Evolutionary conservation across 2,113 vertebrate genomes (phyloP), one percentile per base, ranked within the genome.

Genomic region (Ictalurus punctatus): DNA sequence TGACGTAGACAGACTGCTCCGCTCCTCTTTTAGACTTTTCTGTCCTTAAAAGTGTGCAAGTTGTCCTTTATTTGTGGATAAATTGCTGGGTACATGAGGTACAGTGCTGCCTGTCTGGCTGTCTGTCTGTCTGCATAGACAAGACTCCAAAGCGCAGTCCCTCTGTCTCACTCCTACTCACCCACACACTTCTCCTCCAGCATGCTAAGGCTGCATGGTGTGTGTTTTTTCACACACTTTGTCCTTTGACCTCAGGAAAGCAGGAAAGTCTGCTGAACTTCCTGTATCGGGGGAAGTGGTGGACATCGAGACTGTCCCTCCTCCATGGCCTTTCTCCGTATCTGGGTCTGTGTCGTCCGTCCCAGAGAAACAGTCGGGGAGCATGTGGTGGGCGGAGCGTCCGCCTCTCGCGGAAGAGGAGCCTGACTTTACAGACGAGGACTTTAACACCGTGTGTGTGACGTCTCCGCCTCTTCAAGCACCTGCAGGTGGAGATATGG

Each of bases 171-270:
- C 61, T 27, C 21, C 21, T 84, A 3, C 82, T 27, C 59, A 40
- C 21, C 10, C n/a, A 65, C 56, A 83, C 19, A 25, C 27, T 84
- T 74, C 69, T 58, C n/a, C 25, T 88, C 56, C 85, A 84, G 85
- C 83, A 79, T 85, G 59, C 76, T 83, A 48, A n/a, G 40, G 48
- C 63, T 71, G 67, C 81, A 25, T 58, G 19, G 40, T 30, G 16
- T 59, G n/a, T 74, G 37, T 71, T 30, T 44, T 44, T 54, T 37
- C 67, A 73, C 16, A 59, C 6, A 52, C 63, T 56, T 44, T 91
- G n/a, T 85, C 54, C 58, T 59, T 44, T 90, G 34, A 88, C 59
- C 86, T 90, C 92, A 95, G 93, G 54, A 86, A 92, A 65, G 71
- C 61, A 58, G 71, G 61, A 88, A 17, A 34, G 76, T 86, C 52